Evolutionary conservation across 2,888 invertebrate genomes (phyloP).

Genomic region (Cephus runcator): DNA sequence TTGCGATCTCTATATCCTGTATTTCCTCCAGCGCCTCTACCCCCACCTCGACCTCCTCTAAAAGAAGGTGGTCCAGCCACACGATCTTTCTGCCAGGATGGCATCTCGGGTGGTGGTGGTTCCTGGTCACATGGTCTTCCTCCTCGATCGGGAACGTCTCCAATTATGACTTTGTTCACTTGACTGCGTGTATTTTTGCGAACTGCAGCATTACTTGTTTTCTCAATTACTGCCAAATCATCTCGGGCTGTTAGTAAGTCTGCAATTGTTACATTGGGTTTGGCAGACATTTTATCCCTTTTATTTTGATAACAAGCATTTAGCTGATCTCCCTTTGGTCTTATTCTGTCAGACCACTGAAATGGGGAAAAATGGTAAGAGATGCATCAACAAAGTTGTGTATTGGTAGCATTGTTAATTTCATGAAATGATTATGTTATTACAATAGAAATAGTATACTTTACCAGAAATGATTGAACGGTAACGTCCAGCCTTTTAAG

Average conservation of each 20-base stretch:
- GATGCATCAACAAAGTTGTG: no score
- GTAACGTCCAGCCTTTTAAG: constrained; percentile 94
- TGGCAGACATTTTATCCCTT: constrained; percentile 67
- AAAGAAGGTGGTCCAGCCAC: constrained; percentile 63
- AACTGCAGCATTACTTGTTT: constrained; percentile 88
- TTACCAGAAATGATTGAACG: constrained; percentile 93
- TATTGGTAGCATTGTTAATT: not conserved
- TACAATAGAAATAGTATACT: constrained; percentile 5
- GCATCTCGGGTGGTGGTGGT: constrained; percentile 97
- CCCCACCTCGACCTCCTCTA: constrained; percentile 47
- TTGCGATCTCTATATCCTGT: constrained; percentile 46
- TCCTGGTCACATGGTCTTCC: constrained; percentile 92
- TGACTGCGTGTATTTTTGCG: constrained; percentile 85
- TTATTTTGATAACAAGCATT: constrained; percentile 70
- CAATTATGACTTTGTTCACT: constrained; percentile 90
- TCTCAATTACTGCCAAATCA: constrained; percentile 88
- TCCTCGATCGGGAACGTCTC: constrained; percentile 92
- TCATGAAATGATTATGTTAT: not conserved
- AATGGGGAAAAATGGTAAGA: constrained; percentile 33
- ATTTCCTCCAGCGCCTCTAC: constrained; percentile 38
- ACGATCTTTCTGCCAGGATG: constrained; percentile 86
- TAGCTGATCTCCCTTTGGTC: constrained; percentile 78
- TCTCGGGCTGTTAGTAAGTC: constrained; percentile 87
- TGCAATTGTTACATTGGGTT: constrained; percentile 77
- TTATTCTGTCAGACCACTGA: constrained; percentile 86